Percentiles rank a stretch among this genome's conserved stretches.
These are phyloP conservation scores for Drosophila lacicola DNA, from an alignment of 2,888 invertebrate genomes.

Conservation along the genomic window DNA sequence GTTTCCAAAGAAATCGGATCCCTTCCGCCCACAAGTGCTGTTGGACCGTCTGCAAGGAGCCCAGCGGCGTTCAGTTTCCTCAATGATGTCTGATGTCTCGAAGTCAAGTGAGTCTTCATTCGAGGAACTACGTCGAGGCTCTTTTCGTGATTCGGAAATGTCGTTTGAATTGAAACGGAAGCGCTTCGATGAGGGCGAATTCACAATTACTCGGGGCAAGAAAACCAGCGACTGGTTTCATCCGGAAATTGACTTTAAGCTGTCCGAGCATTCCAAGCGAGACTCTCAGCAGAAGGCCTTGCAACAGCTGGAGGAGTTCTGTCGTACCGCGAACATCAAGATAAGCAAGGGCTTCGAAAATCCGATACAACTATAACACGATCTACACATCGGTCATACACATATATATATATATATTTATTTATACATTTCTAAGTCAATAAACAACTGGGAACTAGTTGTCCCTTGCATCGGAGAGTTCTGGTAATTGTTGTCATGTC, in stretches of 20 bases:
- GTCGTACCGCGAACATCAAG: slow-evolving; percentile 38
- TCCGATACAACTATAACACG: neutral
- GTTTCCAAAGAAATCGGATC: slow-evolving; percentile 29
- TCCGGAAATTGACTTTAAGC: neutral
- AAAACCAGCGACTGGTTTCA: slow-evolving; percentile 42
- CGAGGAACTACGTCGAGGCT: too few species aligned
- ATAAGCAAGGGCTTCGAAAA: slow-evolving; percentile 15
- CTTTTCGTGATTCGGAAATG: neutral
- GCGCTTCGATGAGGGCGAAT: slow-evolving; percentile 55
- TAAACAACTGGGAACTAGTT: slow-evolving; percentile 18
- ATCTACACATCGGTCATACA: neutral
- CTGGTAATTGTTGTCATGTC: slow-evolving; percentile 27
- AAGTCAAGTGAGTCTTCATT: too few species aligned
- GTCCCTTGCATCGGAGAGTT: slow-evolving; percentile 9
- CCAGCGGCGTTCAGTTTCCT: too few species aligned
- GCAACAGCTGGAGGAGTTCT: slow-evolving; percentile 31
- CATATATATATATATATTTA: neutral
- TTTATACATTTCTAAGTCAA: neutral
- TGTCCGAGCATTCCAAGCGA: neutral
- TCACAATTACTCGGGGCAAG: slow-evolving; percentile 53
- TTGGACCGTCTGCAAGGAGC: slow-evolving; percentile 7
- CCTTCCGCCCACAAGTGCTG: slow-evolving; percentile 1
- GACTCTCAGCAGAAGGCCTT: slow-evolving; percentile 9
- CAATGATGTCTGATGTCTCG: too few species aligned
- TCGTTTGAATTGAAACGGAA: slow-evolving; percentile 57